Base-by-base conservation (phyloP, 2,113 vertebrate genomes). In the Piaya cayana region DNA sequence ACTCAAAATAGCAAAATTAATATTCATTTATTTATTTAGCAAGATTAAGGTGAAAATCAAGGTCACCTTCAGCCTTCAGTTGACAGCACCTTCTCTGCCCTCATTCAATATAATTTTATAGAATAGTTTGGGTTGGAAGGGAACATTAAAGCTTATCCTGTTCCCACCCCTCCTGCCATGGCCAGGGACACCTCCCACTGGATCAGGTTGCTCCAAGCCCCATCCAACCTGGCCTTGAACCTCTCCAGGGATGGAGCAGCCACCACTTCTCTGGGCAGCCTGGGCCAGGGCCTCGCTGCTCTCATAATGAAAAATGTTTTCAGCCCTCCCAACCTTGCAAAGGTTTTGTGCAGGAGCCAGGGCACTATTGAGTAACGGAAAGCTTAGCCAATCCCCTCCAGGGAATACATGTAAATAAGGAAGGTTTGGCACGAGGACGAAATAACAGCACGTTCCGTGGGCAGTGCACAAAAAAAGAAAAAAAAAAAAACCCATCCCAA, bases 351-450 rank as follows among this genome's bases (percentile, higher is more conserved):
- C 64, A 90, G 65, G 32, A 91, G 69, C 80, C 88, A 89, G 71
- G 56, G 71, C 32, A 39, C 80, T 87, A 69, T 65, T 78, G 81
- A 92, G 86, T 87, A 92, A 87, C 68, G 81, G 89, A 63, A 86
- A 62, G 77, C 56, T 93, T 43, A 79, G 56, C 88, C 83, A 94
- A 52, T 74, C 29, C 16, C 34, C 86, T 95, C 56, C 80, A 74
- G 91, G 76, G 76, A 80, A 83, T 59, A 37, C 37, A 63, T 78
- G 91, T 63, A 92, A 94, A 97, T 94, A 90, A 88, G 92, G 83
- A 80, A 92, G 34, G 12, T 96, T 94, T 93, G 86, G 86, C 86
- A 71, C 5, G 0, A 55, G 86, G 71, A 67, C 0, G 2, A 67
- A 91, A 65, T 64, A 77, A 75, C 0, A 6, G 49, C 86, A 86